Evolutionary conservation across 2,113 vertebrate genomes (phyloP).

Genomic region (Pelecanus crispus): DNA sequence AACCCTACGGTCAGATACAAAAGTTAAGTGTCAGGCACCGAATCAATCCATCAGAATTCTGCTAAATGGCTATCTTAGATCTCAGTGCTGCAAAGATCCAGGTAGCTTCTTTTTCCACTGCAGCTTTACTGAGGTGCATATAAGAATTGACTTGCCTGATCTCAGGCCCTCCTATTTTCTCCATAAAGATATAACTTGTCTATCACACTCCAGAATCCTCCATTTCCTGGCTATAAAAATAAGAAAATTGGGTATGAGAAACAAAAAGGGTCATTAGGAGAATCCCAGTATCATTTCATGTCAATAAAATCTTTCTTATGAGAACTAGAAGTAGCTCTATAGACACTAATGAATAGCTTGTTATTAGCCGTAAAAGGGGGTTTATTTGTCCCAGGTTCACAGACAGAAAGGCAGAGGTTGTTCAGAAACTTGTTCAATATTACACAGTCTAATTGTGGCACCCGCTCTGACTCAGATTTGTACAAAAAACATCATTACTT

Average conservation of each 20-base stretch:
- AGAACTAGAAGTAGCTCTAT: not conserved
- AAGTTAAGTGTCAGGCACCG: not conserved
- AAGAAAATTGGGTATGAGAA: not conserved
- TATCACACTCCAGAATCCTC: not conserved
- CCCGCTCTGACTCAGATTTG: not conserved
- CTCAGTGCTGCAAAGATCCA: not conserved
- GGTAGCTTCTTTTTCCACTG: not conserved
- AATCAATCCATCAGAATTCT: not conserved
- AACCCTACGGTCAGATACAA: not conserved
- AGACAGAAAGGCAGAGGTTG: not conserved
- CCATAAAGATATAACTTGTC: not conserved
- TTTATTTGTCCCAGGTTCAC: not conserved
- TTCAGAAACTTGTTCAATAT: not conserved
- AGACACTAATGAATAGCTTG: not conserved
- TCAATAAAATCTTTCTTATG: not conserved
- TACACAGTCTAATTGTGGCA: not conserved
- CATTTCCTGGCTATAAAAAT: not conserved
- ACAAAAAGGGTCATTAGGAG: not conserved
- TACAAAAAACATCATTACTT: not conserved
- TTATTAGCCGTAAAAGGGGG: not conserved
- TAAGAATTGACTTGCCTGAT: not conserved
- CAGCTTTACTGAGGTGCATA: not conserved
- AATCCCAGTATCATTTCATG: not conserved
- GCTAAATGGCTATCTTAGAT: not conserved
- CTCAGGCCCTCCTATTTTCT: not conserved